Evolutionary conservation across 2,888 invertebrate species (phyloP), one percentile per base, ranked within the genome.

Genomic region (Pemphredon lugubris): DNA sequence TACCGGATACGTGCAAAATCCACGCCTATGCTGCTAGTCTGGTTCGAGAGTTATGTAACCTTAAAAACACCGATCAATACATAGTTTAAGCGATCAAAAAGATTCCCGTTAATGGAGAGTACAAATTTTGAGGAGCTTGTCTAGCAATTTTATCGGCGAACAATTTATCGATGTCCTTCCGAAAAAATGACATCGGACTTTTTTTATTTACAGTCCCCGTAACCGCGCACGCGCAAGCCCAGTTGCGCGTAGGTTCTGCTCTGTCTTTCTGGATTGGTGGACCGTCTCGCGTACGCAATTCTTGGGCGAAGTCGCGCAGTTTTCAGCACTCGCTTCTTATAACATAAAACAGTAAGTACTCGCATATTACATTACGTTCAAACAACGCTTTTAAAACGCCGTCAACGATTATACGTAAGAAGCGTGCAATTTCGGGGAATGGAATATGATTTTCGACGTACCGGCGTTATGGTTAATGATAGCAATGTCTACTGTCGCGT

Each of bases 281-380:
- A 75, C 68, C 66, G 71, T 77, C 75, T 73, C 77, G 70, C 75
- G 76, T 75, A 82, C 76, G 79, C 71, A 79, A 77, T 81, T 80
- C 73, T 54, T 66, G 55, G 57, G 53, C 58, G 60, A 79, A 76
- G 75, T 77, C 72, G 61, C 77, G 75, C 67, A 81, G 77, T 81
- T 87, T 83, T 77, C 71, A 68, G 69, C 75, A 71, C 68, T 76
- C 63, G 73, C 58, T 53, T 70, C 68, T 76, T 65, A 55, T 78
- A 70, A 77, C 79, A 74, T 76, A 73, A 77, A 81, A 79, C 51
- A 47, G 87, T 87, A 79, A 87, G 87, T 87, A 85, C 42, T 26
- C 50, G 21, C 32, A 37, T 63, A 68, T 53, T 59, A 16, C 13
- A 47, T 51, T 23, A 14, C 32, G 1, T 4, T 4, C 39, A 34